phyloP scores from a whole-genome alignment of 2,888 invertebrate species.

The Spodoptera picta region DNA sequence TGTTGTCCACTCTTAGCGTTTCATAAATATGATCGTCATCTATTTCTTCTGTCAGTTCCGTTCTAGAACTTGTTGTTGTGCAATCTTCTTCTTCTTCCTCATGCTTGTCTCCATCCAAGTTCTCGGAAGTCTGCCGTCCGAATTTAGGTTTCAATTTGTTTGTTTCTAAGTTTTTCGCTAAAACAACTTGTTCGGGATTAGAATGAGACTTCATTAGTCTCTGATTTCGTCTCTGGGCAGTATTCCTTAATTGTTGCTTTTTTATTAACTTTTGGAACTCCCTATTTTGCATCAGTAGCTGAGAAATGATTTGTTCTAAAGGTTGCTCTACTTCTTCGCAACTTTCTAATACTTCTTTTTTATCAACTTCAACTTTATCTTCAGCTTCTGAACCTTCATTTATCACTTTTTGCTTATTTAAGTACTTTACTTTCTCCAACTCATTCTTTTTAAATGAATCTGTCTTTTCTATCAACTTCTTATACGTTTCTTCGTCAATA shows the following conservation, averaged over 20 bases:
- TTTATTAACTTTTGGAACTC: constrained; percentile 94
- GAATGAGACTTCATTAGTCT: constrained; percentile 87
- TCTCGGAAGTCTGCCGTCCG: constrained; percentile 78
- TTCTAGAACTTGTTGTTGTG: constrained; percentile 56
- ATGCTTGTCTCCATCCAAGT: constrained; percentile 62
- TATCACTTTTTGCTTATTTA: constrained; percentile 85
- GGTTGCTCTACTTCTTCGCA: constrained; percentile 87
- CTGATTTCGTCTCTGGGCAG: constrained; percentile 87
- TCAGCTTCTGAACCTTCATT: constrained; percentile 81
- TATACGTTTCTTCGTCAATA: constrained; percentile 84
- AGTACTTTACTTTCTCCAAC: constrained; percentile 84
- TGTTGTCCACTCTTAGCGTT: constrained; percentile 85
- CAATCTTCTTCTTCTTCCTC: constrained; percentile 54
- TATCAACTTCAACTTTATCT: constrained; percentile 71
- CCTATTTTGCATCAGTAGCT: constrained; percentile 94
- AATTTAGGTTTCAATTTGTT: constrained; percentile 77
- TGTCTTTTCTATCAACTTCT: constrained; percentile 85
- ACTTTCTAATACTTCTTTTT: constrained; percentile 67
- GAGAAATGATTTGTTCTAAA: constrained; percentile 93
- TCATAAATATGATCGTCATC: constrained; percentile 90
- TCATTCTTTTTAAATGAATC: constrained; percentile 88
- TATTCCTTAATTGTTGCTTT: constrained; percentile 90
- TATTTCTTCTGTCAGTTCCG: constrained; percentile 65
- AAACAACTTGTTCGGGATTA: constrained; percentile 84
- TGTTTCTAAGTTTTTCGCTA: constrained; percentile 76